These are phyloP conservation scores for Himalopsyche japonica DNA, from an alignment of 2,888 invertebrate genomes.

Conservation along the genomic window DNA sequence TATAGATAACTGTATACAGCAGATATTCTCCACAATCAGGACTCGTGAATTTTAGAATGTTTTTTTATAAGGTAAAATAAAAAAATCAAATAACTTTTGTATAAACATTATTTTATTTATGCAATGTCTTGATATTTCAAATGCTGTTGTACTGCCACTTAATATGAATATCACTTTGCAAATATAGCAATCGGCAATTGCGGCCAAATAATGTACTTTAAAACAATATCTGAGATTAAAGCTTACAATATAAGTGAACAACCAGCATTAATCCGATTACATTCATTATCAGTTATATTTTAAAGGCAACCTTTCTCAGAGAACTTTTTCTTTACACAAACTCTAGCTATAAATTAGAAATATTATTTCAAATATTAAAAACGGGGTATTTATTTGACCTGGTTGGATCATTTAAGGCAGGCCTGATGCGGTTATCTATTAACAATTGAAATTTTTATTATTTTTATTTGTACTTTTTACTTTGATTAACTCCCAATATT, in stretches of 20 bases:
- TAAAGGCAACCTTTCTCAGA: not conserved
- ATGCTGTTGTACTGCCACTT: conserved; percentile 39
- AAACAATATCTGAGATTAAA: not conserved
- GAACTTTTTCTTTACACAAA: not conserved
- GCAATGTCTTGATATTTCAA: conserved; percentile 26
- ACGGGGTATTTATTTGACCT: not conserved
- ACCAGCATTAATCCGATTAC: not conserved
- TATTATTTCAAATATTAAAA: not conserved
- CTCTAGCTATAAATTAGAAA: not conserved
- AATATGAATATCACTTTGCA: conserved; percentile 37
- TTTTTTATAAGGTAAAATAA: not conserved
- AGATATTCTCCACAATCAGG: no score
- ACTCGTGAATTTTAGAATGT: no score
- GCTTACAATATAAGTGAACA: not conserved
- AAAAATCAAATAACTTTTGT: conserved; percentile 19
- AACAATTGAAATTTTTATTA: not conserved
- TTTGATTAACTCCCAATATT: not conserved
- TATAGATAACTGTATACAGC: no score
- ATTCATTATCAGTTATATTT: not conserved
- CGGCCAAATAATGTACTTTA: not conserved
- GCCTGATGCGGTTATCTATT: not conserved
- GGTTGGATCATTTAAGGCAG: not conserved
- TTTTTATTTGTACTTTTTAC: not conserved
- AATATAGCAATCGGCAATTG: conserved; percentile 15
- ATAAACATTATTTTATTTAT: conserved; percentile 37